Conservation (phyloP, 2,113 vertebrate genomes). For the Scartelaos histophorus region DNA sequence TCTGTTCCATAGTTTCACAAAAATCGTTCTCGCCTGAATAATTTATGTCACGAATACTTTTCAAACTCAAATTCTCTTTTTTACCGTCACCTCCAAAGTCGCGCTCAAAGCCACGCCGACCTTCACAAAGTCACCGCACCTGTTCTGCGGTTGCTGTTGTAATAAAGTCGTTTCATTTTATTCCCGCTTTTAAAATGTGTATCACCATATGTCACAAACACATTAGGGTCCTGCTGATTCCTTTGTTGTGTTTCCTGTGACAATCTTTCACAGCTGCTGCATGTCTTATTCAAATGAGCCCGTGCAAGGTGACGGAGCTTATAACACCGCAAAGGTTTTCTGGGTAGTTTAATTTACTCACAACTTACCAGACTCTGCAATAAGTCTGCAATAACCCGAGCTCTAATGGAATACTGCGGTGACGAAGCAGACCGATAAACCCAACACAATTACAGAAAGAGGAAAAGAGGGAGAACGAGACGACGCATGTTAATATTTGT, state of each 20-base stretch:
- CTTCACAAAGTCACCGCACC: slow-evolving; percentile 2
- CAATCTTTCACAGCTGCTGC: slow-evolving; percentile 4
- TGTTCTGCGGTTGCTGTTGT: neutral
- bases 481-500: neutral
- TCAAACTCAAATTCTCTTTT: neutral
- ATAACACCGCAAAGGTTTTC: neutral
- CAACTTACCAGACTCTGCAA: neutral
- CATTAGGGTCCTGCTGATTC: neutral
- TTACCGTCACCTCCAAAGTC: slow-evolving; percentile 16
- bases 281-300: slow-evolving; percentile 7
- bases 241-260: neutral
- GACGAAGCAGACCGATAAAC: neutral
- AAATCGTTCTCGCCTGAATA: neutral
- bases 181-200: slow-evolving; percentile 7
- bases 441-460: slow-evolving; percentile 1
- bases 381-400: slow-evolving; percentile 20
- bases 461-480: no score
- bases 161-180: slow-evolving; percentile 6
- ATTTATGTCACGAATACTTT: neutral
- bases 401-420: neutral
- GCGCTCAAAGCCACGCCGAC: slow-evolving; percentile 8
- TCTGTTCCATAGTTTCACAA: neutral
- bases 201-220: neutral
- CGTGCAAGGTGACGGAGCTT: neutral
- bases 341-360: slow-evolving; percentile 7